Evolutionary conservation across 2,797 vertebrate species (phyloP).

Genomic region (Acipenser ruthenus): DNA sequence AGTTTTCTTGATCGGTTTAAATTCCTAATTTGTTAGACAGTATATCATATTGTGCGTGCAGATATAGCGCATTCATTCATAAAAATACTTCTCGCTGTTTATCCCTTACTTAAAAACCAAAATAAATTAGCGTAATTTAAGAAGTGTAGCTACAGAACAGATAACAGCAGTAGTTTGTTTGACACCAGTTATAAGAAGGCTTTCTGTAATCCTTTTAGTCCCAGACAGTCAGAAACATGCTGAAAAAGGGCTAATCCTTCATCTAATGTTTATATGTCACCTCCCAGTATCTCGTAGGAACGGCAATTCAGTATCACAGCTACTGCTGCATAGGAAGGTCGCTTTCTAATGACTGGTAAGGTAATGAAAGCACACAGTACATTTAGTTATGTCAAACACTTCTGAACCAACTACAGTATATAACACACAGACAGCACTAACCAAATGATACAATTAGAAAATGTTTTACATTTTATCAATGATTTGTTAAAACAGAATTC

Average conservation of each 20-base stretch:
- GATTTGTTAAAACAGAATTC: neutral
- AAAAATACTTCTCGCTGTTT: too few species aligned
- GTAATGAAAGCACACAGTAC: neutral
- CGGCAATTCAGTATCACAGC: neutral
- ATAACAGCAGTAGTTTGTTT: slow-evolving; percentile 16
- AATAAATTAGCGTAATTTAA: neutral
- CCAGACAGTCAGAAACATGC: slow-evolving; percentile 24
- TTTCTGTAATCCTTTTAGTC: slow-evolving; percentile 37
- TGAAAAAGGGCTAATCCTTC: slow-evolving; percentile 30
- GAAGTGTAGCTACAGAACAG: slow-evolving; percentile 22
- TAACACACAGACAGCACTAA: neutral
- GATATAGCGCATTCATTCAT: too few species aligned
- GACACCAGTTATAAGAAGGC: slow-evolving; percentile 15
- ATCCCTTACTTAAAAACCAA: too few species aligned
- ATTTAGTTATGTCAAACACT: neutral
- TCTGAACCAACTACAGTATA: neutral
- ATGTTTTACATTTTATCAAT: neutral
- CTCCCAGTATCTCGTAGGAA: neutral
- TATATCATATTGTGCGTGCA: too few species aligned
- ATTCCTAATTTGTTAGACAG: too few species aligned
- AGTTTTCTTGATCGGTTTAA: too few species aligned
- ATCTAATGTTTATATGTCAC: slow-evolving; percentile 26
- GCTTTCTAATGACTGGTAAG: neutral
- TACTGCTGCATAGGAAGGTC: neutral
- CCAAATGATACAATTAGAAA: neutral